Evolutionary conservation across 2,113 vertebrate species (phyloP).

Genomic region (Seriola quinqueradiata): DNA sequence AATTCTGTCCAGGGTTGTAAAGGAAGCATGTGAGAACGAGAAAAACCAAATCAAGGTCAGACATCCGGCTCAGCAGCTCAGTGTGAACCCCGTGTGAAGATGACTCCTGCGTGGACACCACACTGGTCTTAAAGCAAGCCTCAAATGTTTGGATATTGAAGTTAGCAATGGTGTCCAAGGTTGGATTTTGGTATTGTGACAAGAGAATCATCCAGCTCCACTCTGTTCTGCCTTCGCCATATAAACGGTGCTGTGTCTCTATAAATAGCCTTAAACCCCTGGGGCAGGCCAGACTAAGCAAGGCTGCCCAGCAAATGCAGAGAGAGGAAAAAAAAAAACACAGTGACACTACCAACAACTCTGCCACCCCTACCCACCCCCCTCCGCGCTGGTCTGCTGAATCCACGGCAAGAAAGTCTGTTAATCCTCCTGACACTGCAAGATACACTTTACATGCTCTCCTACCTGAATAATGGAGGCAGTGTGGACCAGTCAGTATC

Average conservation of each 20-base stretch:
- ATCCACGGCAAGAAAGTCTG: conserved; percentile 24
- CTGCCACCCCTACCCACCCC: conserved; percentile 1
- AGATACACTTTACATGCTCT: background rate
- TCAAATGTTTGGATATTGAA: background rate
- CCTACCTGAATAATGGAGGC: background rate
- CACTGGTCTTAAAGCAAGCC: background rate
- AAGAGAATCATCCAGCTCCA: conserved; percentile 38
- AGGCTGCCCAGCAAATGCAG: conserved; percentile 59
- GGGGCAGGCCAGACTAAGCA: conserved; percentile 64
- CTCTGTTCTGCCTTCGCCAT: conserved; percentile 47
- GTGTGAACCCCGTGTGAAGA: no score
- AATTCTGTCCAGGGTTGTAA: background rate
- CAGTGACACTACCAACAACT: conserved; percentile 38
- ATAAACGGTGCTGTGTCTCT: conserved; percentile 60
- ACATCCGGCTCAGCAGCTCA: background rate
- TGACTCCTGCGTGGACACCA: no score
- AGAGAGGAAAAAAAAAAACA: conserved; percentile 18
- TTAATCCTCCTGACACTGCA: conserved; percentile 8
- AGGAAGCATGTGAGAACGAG: background rate
- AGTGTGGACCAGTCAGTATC: background rate
- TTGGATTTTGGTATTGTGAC: conserved; percentile 38
- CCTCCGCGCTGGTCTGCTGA: conserved; percentile 15
- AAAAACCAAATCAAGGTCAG: conserved; percentile 20
- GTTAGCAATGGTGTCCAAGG: background rate
- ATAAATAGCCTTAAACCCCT: conserved; percentile 72